Percentiles rank a stretch among this genome's conserved stretches.
Evolutionary conservation across 2,797 vertebrate species (phyloP).

Genomic region (Dendrocincla tyrannina): DNA sequence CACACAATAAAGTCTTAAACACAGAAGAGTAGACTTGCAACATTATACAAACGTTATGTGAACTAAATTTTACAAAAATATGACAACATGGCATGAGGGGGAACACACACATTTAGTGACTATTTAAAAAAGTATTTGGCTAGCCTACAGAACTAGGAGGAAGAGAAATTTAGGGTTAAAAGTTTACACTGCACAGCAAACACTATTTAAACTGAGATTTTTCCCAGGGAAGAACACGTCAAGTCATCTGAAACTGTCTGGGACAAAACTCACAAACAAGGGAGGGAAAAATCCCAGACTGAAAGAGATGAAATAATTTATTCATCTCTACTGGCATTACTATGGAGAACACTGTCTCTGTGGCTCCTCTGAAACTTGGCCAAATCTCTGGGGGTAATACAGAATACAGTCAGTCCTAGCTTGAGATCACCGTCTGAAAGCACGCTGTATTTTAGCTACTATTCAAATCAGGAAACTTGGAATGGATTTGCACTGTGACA

Average conservation of each 20-base stretch:
- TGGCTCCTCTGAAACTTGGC: constrained; percentile 17
- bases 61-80: neutral
- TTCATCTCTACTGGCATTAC: neutral
- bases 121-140: neutral
- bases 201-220: neutral
- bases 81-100: neutral
- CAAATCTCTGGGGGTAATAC: constrained; percentile 15
- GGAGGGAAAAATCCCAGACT: neutral
- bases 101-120: constrained; percentile 10
- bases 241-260: constrained; percentile 8
- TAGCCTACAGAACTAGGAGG: neutral
- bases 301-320: constrained; percentile 31
- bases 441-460: neutral
- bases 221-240: constrained; percentile 27
- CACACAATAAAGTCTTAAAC: neutral
- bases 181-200: constrained; percentile 16
- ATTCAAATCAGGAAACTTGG: neutral
- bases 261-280: neutral
- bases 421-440: neutral
- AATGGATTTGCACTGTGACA: neutral
- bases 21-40: constrained; percentile 24
- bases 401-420: neutral
- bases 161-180: neutral
- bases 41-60: neutral
- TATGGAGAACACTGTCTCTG: neutral